phyloP scores from a whole-genome alignment of 2,113 vertebrate species.

The Sterrhoptilus dennistouni region DNA sequence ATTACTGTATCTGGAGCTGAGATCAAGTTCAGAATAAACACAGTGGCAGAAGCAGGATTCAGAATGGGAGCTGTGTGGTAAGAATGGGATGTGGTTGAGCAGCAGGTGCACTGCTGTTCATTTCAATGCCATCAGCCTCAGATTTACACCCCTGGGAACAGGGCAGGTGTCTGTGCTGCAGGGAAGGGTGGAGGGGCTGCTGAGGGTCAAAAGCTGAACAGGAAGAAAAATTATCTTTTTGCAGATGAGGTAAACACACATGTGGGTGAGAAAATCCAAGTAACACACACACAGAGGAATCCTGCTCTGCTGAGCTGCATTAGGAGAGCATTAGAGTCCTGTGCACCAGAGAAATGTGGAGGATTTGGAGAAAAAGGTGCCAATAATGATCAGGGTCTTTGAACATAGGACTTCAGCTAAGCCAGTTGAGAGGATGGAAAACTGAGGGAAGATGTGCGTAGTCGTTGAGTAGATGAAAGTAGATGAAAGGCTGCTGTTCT shows the following conservation, averaged over 20 bases:
- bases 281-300: rapidly evolving
- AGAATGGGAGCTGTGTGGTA: neutral
- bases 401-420: neutral
- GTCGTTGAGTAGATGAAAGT: neutral
- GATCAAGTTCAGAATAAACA: neutral
- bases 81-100: neutral
- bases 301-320: neutral
- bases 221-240: rapidly evolving
- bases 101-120: neutral
- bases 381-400: neutral
- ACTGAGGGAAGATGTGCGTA: neutral
- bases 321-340: neutral
- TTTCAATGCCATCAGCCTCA: neutral
- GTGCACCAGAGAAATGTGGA: neutral
- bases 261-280: neutral
- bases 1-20: neutral
- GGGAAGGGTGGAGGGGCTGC: neutral
- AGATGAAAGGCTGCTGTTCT: conserved; percentile 26
- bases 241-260: neutral
- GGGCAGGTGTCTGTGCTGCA: neutral
- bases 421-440: neutral
- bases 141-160: neutral
- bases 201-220: rapidly evolving
- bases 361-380: neutral
- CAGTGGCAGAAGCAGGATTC: neutral